Evolutionary conservation across 2,797 vertebrate species (phyloP), one percentile per base, ranked within the genome.

Genomic region (Sphenopsis melanotis): DNA sequence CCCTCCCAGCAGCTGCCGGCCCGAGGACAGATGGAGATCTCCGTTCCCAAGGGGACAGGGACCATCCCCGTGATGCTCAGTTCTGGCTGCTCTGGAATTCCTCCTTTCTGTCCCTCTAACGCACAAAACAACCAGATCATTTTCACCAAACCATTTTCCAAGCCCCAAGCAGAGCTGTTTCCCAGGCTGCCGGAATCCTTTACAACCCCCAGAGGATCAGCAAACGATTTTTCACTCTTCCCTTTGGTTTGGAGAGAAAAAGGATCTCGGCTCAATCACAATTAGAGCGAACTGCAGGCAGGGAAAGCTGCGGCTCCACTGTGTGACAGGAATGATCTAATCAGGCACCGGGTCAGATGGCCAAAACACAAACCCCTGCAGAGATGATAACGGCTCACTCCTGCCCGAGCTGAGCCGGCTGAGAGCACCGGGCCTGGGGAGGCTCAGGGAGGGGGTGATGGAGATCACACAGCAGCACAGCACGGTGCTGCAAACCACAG

Each of bases 251-350:
- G 11, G 11, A 80, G 77, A 63, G 59, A 59, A 85, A 55, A 87
- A 20, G 53, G 63, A 85, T 72, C 41, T 60, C 24, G 1, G 92
- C 94, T 96, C 95, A 46, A 42, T n/a, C 83, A 87, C 78, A 94
- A 95, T 94, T 87, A 95, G 89, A 87, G 86, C 9, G 47, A 96
- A 69, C 84, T 60, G 83, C 85, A 95, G 91, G 93, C 74, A 86
- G 92, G 46, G 68, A n/a, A 83, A 86, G 92, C 89, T 94, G 90
- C 27, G 10, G 72, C 77, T 96, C 83, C 77, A 34, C 50, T 13
- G 85, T 68, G 70, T 39, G 3, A 27, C 30, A 36, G 27, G 79
- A 94, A 74, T 18, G 92, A 93, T 83, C 93, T 89, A 50, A 93
- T 85, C 93, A 82, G 95, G 68, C 75, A 66, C 29, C 2, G 20